A percentile compares a stretch with the other conserved stretches of the same genome.
Evolutionary conservation across 2,888 invertebrate genomes (phyloP).

Genomic region (Mycalesis mineus): DNA sequence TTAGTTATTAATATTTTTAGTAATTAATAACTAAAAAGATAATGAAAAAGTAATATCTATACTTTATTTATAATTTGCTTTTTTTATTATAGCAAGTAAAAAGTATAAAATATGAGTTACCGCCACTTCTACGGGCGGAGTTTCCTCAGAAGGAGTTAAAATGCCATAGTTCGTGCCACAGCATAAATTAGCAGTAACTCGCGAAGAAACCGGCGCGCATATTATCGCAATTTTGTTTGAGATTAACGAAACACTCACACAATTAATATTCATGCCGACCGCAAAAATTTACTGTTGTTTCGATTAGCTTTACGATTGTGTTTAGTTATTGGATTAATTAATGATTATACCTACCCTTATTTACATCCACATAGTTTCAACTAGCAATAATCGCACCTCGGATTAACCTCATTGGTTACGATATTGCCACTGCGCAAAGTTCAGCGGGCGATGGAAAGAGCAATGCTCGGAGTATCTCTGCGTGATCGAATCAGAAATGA

Average conservation of each 20-base stretch:
- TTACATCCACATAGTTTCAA: too few relatives aligned
- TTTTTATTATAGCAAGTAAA: not conserved
- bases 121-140: conserved; percentile 19
- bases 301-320: conserved; percentile 48
- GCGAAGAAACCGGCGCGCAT: conserved; percentile 72
- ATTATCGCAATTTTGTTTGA: conserved; percentile 72
- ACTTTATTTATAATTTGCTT: too few relatives aligned
- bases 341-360: too few relatives aligned
- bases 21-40: too few relatives aligned
- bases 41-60: too few relatives aligned
- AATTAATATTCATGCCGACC: conserved; percentile 63
- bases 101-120: conserved; percentile 36
- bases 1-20: too few relatives aligned
- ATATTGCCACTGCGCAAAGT: conserved; percentile 93
- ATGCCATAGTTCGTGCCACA: conserved; percentile 74
- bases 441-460: too few relatives aligned
- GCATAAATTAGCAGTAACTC: conserved; percentile 74
- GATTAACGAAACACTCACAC: conserved; percentile 68
- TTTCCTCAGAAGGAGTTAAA: conserved; percentile 74
- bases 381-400: conserved; percentile 94
- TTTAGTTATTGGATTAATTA: not conserved
- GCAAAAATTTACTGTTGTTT: conserved; percentile 47
- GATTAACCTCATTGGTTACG: conserved; percentile 91
- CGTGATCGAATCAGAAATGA: too few relatives aligned
- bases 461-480: too few relatives aligned